phyloP scores from a whole-genome alignment of 2,113 vertebrate genomes.

The Gopherus flavomarginatus region DNA sequence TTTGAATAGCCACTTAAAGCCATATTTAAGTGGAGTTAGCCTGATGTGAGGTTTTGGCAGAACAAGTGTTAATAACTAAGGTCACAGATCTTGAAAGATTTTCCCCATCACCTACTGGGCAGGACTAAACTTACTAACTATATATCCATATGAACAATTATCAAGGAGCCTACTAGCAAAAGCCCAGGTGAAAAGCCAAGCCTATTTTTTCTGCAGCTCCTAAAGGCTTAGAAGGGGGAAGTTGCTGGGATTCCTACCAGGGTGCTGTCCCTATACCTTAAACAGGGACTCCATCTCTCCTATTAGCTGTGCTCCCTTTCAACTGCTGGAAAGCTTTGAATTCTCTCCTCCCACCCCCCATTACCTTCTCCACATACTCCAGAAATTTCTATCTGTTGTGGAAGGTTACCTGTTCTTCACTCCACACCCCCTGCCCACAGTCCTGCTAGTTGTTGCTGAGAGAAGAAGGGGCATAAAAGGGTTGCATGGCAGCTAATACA shows the following conservation, averaged over 20 bases:
- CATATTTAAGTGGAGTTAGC: neutral
- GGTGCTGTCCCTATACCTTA: neutral
- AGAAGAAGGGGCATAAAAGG: neutral
- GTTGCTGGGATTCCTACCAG: neutral
- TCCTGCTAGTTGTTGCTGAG: accelerated
- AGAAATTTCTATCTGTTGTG: neutral
- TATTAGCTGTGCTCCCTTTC: neutral
- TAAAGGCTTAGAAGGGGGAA: neutral
- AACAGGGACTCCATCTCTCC: neutral
- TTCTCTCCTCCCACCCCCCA: neutral
- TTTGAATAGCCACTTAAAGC: neutral
- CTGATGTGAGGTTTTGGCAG: neutral
- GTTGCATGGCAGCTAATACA: neutral
- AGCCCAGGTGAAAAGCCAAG: neutral
- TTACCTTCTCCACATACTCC: neutral
- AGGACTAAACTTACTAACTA: neutral
- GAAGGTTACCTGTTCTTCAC: neutral
- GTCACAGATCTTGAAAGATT: neutral
- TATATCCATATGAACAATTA: neutral
- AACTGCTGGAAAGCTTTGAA: neutral
- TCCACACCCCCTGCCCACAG: neutral
- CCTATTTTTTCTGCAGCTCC: neutral
- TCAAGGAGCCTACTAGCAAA: neutral
- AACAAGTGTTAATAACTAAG: neutral
- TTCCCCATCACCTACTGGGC: neutral